These are phyloP conservation scores for Luffia ferchaultella DNA, from an alignment of 2,888 invertebrate genomes.

Conservation along the genomic window DNA sequence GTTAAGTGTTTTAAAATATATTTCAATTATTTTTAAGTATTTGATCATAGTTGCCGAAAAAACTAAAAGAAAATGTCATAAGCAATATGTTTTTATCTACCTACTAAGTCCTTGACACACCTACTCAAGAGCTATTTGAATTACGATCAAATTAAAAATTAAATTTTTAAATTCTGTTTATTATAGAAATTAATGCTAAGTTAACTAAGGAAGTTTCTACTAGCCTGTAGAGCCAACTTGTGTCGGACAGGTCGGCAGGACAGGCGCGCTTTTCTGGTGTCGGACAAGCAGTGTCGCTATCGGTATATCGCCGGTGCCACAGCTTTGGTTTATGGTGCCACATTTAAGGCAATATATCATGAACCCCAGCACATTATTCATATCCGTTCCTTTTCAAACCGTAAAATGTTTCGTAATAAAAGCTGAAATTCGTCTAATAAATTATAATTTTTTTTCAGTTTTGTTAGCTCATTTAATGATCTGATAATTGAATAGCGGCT, in stretches of 20 bases:
- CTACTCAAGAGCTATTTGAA: too few species aligned
- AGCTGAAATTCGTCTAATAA: background rate
- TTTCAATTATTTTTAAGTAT: too few species aligned
- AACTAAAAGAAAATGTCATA: too few species aligned
- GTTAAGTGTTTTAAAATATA: too few species aligned
- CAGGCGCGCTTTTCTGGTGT: constrained; percentile 58
- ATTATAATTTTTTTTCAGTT: background rate
- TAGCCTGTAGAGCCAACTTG: background rate
- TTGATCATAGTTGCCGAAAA: too few species aligned
- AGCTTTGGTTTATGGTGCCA: constrained; percentile 64
- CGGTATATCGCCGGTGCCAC: constrained; percentile 62
- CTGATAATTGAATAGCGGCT: constrained; percentile 17
- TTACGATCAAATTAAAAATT: too few species aligned
- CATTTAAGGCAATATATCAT: constrained; percentile 53
- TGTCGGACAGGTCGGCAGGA: constrained; percentile 17
- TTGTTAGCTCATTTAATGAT: constrained; percentile 10
- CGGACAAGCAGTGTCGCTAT: constrained; percentile 58
- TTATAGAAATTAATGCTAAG: too few species aligned
- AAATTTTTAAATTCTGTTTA: too few species aligned
- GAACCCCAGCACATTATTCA: constrained; percentile 62
- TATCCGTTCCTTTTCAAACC: constrained; percentile 21
- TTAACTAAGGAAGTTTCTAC: too few species aligned
- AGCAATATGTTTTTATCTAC: too few species aligned
- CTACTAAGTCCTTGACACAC: too few species aligned
- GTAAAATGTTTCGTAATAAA: background rate